Conservation (phyloP, 2,113 vertebrate genomes). For the Labeo catla region DNA sequence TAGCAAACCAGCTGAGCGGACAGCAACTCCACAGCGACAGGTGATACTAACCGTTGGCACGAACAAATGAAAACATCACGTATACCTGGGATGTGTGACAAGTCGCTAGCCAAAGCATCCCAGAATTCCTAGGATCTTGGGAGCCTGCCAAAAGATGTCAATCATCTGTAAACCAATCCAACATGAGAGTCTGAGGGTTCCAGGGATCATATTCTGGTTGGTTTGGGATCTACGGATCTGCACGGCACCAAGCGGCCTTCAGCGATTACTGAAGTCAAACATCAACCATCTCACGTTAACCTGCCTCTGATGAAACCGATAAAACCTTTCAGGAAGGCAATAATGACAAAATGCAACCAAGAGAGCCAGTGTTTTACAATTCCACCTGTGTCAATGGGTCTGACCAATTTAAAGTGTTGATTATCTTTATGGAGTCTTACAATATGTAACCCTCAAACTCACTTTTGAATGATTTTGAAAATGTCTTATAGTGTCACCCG, state of each 20-base stretch:
- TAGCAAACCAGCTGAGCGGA: background rate
- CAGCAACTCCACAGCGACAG: background rate
- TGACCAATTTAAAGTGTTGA: background rate
- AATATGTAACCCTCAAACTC: background rate
- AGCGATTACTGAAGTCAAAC: conserved; percentile 78
- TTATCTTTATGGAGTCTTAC: background rate
- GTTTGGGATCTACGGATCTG: conserved; percentile 80
- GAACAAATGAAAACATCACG: conserved; percentile 34
- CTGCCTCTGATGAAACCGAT: conserved; percentile 70
- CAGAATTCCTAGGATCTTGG: conserved; percentile 75
- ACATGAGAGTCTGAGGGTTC: conserved; percentile 74
- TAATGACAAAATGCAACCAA: conserved; percentile 11
- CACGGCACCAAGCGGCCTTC: conserved; percentile 81
- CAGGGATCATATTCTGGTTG: conserved; percentile 84
- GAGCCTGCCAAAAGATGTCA: conserved; percentile 80
- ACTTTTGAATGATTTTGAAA: background rate
- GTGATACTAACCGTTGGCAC: background rate
- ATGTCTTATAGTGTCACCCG: background rate
- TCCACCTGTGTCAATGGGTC: background rate
- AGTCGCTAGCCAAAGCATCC: conserved; percentile 63
- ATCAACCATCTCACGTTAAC: conserved; percentile 73
- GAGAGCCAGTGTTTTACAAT: conserved; percentile 3
- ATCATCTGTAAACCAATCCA: conserved; percentile 87
- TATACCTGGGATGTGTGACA: background rate
- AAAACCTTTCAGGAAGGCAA: conserved; percentile 54